A percentile compares a stretch with the other conserved stretches of the same genome.
Conservation (phyloP, 2,113 vertebrate genomes). For the Parus major region DNA sequence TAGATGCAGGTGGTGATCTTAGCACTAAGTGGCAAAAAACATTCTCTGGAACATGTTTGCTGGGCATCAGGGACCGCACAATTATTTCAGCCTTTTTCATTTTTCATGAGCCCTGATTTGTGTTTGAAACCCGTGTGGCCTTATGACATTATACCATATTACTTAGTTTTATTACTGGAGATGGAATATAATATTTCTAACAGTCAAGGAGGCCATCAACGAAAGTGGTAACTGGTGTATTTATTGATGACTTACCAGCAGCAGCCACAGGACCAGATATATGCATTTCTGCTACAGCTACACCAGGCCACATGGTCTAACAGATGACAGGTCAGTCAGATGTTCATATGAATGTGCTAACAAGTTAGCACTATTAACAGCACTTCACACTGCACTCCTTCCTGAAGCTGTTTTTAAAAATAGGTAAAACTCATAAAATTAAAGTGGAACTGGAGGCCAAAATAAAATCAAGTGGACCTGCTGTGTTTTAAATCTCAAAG, state of each 20-base stretch:
- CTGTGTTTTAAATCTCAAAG: not conserved
- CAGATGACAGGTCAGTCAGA: not conserved
- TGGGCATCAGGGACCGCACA: not conserved
- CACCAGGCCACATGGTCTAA: not conserved
- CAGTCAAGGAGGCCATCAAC: not conserved
- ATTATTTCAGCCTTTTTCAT: not conserved
- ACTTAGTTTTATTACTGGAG: not conserved
- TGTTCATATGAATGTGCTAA: not conserved
- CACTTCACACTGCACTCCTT: not conserved
- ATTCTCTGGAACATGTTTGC: not conserved
- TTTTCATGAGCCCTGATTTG: not conserved
- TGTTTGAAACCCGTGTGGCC: not conserved
- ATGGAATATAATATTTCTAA: not conserved
- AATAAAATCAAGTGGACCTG: not conserved
- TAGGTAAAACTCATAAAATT: not conserved
- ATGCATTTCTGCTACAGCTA: not conserved
- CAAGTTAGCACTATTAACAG: not conserved
- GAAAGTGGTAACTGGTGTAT: not conserved
- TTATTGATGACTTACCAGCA: not conserved
- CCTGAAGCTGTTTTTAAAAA: not conserved
- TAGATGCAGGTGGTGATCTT: not conserved
- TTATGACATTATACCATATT: not conserved
- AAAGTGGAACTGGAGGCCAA: not conserved
- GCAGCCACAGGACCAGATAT: not conserved
- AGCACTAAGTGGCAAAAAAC: not conserved